Evolutionary conservation across 2,797 vertebrate genomes (phyloP).

Genomic region (Chelmon rostratus): DNA sequence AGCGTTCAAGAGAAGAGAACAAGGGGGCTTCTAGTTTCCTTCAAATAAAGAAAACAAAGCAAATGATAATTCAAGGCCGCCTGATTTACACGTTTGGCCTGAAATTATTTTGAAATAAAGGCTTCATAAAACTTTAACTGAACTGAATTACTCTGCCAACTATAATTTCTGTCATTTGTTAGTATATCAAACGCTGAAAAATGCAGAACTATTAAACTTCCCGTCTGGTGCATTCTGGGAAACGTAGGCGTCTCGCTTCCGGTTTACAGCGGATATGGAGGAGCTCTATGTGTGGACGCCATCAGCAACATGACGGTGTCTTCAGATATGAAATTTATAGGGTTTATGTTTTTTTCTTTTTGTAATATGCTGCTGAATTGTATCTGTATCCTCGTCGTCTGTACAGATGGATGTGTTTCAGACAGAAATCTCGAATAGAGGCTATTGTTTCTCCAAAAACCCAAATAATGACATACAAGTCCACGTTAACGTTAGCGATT

Average conservation of each 20-base stretch:
- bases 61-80: neutral
- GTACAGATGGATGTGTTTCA: neutral
- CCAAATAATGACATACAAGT: neutral
- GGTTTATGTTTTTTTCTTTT: neutral
- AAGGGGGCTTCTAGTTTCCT: neutral
- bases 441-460: neutral
- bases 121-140: neutral
- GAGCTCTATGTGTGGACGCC: conserved; percentile 35
- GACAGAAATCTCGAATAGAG: neutral
- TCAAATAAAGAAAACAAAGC: neutral
- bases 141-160: neutral
- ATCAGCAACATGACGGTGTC: conserved; percentile 35
- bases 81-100: neutral
- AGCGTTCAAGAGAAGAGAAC: neutral
- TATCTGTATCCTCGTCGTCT: rapidly evolving
- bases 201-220: neutral
- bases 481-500: neutral
- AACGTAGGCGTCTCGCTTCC: conserved; percentile 64
- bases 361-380: neutral
- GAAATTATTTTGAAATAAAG: neutral
- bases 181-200: neutral
- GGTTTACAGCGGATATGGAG: conserved; percentile 64
- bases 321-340: conserved; percentile 26
- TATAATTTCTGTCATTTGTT: neutral
- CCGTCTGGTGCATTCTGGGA: conserved; percentile 61